phyloP scores from a whole-genome alignment of 2,113 vertebrate species.

The Thunnus thynnus region DNA sequence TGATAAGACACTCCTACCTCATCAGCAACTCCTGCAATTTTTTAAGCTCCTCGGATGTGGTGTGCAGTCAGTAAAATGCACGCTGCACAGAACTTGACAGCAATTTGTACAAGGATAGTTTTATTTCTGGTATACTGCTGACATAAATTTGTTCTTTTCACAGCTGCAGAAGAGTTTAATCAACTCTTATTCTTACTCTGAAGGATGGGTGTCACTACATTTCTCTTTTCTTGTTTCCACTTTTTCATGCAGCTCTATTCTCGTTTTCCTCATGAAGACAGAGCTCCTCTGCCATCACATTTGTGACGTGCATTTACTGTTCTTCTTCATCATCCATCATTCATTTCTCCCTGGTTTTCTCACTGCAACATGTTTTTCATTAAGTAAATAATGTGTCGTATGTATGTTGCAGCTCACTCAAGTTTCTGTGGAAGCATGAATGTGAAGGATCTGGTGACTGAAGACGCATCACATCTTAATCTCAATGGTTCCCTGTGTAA shows the following conservation, averaged over 20 bases:
- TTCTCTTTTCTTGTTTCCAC: constrained; percentile 6
- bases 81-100: not conserved
- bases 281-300: constrained; percentile 13
- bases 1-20: not conserved
- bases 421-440: constrained; percentile 90
- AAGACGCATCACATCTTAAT: constrained; percentile 84
- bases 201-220: not conserved
- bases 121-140: constrained; percentile 44
- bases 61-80: no score
- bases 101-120: not conserved
- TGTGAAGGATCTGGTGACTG: constrained; percentile 86
- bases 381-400: constrained; percentile 52
- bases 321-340: not conserved
- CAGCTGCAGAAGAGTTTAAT: constrained; percentile 22
- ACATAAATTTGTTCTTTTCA: constrained; percentile 28
- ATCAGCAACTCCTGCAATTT: not conserved
- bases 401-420: constrained; percentile 89
- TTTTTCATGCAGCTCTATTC: not conserved
- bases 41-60: not conserved
- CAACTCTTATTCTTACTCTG: not conserved
- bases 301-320: constrained; percentile 26
- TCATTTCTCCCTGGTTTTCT: not conserved
- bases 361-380: not conserved
- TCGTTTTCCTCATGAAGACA: not conserved
- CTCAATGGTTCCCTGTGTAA: constrained; percentile 91